Base-by-base conservation (phyloP, 2,888 invertebrate genomes). In the Dicycla oo region DNA sequence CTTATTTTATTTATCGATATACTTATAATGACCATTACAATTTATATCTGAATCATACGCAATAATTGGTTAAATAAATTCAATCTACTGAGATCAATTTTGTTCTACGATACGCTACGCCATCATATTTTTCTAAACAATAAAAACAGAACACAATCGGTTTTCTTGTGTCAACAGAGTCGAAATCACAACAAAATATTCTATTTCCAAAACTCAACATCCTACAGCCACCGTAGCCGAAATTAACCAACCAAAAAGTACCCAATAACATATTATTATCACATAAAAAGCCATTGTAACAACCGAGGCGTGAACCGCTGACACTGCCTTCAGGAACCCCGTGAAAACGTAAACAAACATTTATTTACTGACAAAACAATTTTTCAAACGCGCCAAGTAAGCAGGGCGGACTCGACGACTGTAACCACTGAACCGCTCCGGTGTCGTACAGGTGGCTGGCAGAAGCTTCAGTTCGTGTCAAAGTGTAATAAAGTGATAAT, bases 351-450 rank as follows among this genome's bases (percentile, higher is more conserved):
- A 86, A 82, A 86, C 80, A 86, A 65, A 82, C 75, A 71, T 70
- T 74, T 80, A 82, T 85, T 82, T 86, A 79, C 78, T 76, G 75
- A 78, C 80, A 75, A 84, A 85, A 81, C 85, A 85, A 85, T 85
- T 86, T 84, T 84, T 86, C 87, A 81, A 82, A 75, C 54, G 74
- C 82, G 82, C 83, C 65, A 75, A 79, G 78, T 81, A 83, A 86
- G 74, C 76, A 83, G 66, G 82, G 76, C 78, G 54, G 56, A 68
- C 80, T 77, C 78, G 54, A 68, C 80, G 70, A 81, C 81, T 75
- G 81, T 79, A 81, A 80, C 80, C 86, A 81, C 65, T 82, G 84
- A 87, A 68, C 80, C 78, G 72, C 66, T 67, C 45, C 56, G 8
- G 23, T 61, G 57, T n/a, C 10, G 15, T 4, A 57, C 62, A 81